phyloP scores from a whole-genome alignment of 2,797 vertebrate genomes.

The Zalophus californianus region DNA sequence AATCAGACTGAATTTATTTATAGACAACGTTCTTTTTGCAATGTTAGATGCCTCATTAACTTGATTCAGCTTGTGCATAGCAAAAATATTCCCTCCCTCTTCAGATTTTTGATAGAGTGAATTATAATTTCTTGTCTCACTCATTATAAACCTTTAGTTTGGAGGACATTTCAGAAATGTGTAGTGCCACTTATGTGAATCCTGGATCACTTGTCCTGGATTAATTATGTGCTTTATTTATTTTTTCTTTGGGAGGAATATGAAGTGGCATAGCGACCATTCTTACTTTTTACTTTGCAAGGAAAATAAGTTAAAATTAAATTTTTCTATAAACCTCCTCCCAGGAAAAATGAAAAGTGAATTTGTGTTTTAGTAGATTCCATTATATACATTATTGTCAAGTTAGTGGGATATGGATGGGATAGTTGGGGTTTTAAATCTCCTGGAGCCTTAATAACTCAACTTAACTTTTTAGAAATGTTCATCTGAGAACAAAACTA shows the following conservation, averaged over 20 bases:
- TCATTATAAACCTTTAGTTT: constrained; percentile 88
- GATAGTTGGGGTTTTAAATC: neutral
- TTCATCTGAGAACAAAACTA: neutral
- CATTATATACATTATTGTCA: neutral
- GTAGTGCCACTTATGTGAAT: constrained; percentile 85
- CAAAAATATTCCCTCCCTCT: constrained; percentile 92
- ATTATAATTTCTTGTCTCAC: constrained; percentile 91
- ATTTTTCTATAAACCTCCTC: constrained; percentile 49
- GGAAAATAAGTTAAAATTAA: constrained; percentile 61
- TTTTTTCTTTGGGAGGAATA: constrained; percentile 82
- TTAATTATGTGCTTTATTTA: constrained; percentile 84
- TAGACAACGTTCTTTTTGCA: constrained; percentile 91
- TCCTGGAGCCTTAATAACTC: constrained; percentile 33
- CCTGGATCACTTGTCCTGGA: constrained; percentile 84
- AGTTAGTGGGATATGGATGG: neutral
- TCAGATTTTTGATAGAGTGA: constrained; percentile 91
- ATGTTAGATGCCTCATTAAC: constrained; percentile 92
- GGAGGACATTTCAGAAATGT: constrained; percentile 88
- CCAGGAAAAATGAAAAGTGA: constrained; percentile 34
- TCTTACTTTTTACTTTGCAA: constrained; percentile 52
- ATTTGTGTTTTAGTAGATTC: constrained; percentile 24
- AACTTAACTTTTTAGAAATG: constrained; percentile 7
- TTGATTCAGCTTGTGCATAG: constrained; percentile 92
- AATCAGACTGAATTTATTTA: constrained; percentile 92
- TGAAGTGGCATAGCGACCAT: constrained; percentile 52